These are phyloP conservation scores for Leucosticte australis DNA, from an alignment of 2,113 vertebrate species.

Conservation along the genomic window DNA sequence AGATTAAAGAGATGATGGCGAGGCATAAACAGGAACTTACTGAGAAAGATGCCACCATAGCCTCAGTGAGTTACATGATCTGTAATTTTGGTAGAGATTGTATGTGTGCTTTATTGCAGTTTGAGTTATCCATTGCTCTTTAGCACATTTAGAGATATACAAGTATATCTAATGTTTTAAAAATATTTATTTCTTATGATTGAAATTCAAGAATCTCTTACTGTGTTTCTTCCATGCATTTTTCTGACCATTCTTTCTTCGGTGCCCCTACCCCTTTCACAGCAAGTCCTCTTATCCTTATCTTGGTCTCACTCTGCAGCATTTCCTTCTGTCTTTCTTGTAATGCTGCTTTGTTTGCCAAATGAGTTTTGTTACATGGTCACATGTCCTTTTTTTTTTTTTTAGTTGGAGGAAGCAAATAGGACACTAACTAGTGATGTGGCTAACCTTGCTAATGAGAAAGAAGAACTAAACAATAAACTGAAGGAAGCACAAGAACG, in stretches of 20 bases:
- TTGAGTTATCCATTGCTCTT: neutral
- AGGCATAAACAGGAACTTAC: slow-evolving; percentile 92
- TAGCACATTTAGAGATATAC: neutral
- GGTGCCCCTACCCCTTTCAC: neutral
- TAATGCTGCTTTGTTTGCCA: neutral
- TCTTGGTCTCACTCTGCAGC: neutral
- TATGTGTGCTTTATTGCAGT: neutral
- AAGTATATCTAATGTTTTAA: neutral
- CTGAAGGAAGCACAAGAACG: slow-evolving; percentile 88
- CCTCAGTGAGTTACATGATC: slow-evolving; percentile 78
- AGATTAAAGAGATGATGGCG: slow-evolving; percentile 99
- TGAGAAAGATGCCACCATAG: slow-evolving; percentile 94
- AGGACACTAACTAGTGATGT: slow-evolving; percentile 94
- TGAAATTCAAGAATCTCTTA: neutral
- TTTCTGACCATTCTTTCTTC: neutral
- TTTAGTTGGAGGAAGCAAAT: slow-evolving; percentile 95
- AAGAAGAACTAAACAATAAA: slow-evolving; percentile 97
- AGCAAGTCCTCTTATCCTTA: neutral
- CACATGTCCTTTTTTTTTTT: neutral
- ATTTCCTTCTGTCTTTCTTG: neutral
- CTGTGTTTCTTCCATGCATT: neutral
- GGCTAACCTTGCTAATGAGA: slow-evolving; percentile 95
- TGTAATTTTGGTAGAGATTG: neutral
- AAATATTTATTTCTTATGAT: neutral
- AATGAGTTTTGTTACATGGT: neutral